Conservation (phyloP, 92 coral and sea anemone genomes). For the Siderastrea siderea region DNA sequence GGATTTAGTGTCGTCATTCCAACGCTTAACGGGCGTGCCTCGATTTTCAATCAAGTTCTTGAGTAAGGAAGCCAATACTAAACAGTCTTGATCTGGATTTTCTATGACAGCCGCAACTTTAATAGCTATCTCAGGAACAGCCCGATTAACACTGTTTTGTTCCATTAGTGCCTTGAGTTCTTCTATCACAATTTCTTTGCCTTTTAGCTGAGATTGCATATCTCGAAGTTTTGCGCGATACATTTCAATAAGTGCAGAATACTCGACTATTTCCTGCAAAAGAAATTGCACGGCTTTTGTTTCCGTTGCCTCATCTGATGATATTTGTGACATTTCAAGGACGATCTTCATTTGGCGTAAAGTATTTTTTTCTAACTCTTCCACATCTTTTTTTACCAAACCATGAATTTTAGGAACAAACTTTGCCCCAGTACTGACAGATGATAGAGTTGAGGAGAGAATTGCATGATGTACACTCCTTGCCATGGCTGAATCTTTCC, state of each 20-base stretch:
- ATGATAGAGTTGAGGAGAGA: conserved; percentile 18
- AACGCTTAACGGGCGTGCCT: conserved; percentile 50
- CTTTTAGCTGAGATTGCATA: conserved; percentile 1
- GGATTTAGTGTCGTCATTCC: conserved; percentile 53
- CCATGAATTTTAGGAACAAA: conserved; percentile 7
- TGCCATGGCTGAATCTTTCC: neutral
- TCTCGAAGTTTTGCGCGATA: conserved; percentile 38
- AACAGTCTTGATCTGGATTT: conserved; percentile 35
- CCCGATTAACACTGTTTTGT: conserved; percentile 34
- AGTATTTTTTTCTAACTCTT: conserved; percentile 1
- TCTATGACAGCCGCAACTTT: conserved; percentile 45
- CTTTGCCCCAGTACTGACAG: conserved; percentile 15
- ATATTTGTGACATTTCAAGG: conserved; percentile 8
- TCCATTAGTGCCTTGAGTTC: conserved; percentile 38
- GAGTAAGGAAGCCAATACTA: conserved; percentile 27
- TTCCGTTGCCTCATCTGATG: conserved; percentile 33
- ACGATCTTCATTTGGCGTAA: neutral
- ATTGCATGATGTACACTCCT: neutral
- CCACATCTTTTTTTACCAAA: neutral
- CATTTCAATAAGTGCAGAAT: conserved; percentile 38
- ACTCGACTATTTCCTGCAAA: conserved; percentile 49
- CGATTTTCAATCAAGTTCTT: conserved; percentile 38
- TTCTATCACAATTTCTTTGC: conserved; percentile 18
- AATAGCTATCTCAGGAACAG: conserved; percentile 49
- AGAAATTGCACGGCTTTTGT: conserved; percentile 36